Base-by-base conservation (phyloP, 2,113 vertebrate species). In the Saccopteryx leptura region DNA sequence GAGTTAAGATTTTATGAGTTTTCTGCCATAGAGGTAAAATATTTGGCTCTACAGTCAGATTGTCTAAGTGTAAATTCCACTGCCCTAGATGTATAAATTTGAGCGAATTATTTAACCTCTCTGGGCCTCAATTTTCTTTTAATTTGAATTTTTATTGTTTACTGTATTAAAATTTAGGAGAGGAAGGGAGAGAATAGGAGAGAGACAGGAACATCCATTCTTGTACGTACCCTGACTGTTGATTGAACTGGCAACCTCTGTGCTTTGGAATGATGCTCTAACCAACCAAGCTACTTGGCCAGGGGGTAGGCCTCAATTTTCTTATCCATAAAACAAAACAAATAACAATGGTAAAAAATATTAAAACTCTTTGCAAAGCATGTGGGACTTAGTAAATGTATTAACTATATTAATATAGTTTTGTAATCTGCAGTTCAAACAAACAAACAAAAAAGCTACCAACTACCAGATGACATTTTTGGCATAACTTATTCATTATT, bases 21-120 rank as follows among this genome's bases (percentile, higher is more conserved):
- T 5, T 80, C 19, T 90, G 58, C 17, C 33, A 63, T 15, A 83
- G 31, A 72, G 23, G 7, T 63, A 69, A 87, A 46, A 18, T 63
- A 28, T 72, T 86, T 89, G 65, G 5, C 19, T 76, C 56, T 19
- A 52, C 10, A 72, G 26, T 13, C 21, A 94, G 48, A 76, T 58
- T 79, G 21, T 60, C 7, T 69, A 26, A 52, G 33, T 68, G 2
- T 8, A 91, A 18, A 78, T 94, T 69, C 33, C 58, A 93, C 24
- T 4, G 14, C 46, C 21, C 12, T 81, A 66, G 33, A 31, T 76
- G 1, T 88, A 21, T 79, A n/a, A 82, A 78, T 28, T 79, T 86
- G 68, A 46, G 52, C 31, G 91, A 83, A 4, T 89, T 65, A 88
- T 19, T 94, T 90, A 81, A 71, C n/a, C 14, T 86, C 5, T 94